Evolutionary conservation across 2,888 invertebrate species (phyloP).

Genomic region (Callinectes sapidus): DNA sequence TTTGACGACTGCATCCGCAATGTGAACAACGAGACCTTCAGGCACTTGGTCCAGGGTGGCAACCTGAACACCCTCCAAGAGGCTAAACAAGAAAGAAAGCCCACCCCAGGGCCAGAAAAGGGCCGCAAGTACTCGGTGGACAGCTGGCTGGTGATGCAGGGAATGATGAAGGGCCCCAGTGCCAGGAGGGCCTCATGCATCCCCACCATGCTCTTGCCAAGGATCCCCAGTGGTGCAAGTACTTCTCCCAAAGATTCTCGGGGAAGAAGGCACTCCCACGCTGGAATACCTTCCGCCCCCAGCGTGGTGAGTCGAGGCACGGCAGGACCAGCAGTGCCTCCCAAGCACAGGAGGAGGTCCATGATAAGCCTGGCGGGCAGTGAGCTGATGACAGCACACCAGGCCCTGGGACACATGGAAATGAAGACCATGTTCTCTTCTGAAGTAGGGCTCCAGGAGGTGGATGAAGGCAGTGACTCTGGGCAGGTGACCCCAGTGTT

Average conservation of each 20-base stretch:
- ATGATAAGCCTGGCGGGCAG: slow-evolving; percentile 27
- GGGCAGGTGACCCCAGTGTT: not conserved
- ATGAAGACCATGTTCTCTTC: not conserved
- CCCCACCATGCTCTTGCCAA: slow-evolving; percentile 26
- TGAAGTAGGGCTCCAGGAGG: slow-evolving; percentile 22
- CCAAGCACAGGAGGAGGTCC: slow-evolving; percentile 34
- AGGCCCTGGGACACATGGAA: not conserved
- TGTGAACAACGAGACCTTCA: slow-evolving; percentile 60
- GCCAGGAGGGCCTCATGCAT: slow-evolving; percentile 40
- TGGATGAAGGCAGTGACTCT: slow-evolving; percentile 30
- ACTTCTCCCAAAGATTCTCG: not conserved
- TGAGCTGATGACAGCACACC: not conserved
- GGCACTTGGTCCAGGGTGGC: slow-evolving; percentile 51
- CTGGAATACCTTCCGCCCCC: not conserved
- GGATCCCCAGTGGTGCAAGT: not conserved
- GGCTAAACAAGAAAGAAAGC: not conserved
- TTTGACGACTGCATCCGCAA: slow-evolving; percentile 56
- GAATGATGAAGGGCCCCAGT: not conserved
- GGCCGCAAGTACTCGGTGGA: slow-evolving; percentile 41
- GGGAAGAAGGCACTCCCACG: slow-evolving; percentile 44
- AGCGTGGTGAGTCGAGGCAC: not conserved
- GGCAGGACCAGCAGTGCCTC: not conserved
- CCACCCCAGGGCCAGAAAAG: too few species aligned
- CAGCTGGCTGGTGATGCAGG: not conserved
- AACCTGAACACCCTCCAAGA: slow-evolving; percentile 54